Evolutionary conservation across 2,888 invertebrate species (phyloP).

Genomic region (Euphydryas editha): DNA sequence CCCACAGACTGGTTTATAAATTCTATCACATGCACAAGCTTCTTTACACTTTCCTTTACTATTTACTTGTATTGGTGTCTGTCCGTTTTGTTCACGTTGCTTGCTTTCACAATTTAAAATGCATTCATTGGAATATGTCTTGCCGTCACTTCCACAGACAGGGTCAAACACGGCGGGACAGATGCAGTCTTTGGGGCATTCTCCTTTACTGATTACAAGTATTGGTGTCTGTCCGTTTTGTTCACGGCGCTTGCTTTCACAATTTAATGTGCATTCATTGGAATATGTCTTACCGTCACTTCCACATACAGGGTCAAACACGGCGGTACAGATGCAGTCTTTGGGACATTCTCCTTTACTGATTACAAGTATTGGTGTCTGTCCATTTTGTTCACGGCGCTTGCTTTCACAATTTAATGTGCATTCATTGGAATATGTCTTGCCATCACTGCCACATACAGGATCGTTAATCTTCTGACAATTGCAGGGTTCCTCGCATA

Average conservation of each 20-base stretch:
- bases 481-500: constrained; percentile 37
- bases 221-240: constrained; percentile 30
- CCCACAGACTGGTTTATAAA: constrained; percentile 41
- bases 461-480: constrained; percentile 35
- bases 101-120: constrained; percentile 37
- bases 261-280: constrained; percentile 58
- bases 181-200: constrained; percentile 34
- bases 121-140: constrained; percentile 42
- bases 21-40: constrained; percentile 28
- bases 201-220: constrained; percentile 37
- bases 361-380: constrained; percentile 13
- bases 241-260: constrained; percentile 39
- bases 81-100: constrained; percentile 24
- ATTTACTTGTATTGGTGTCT: constrained; percentile 24
- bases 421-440: constrained; percentile 37
- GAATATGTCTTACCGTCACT: constrained; percentile 69
- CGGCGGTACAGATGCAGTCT: constrained; percentile 41
- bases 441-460: constrained; percentile 40
- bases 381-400: not conserved
- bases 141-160: constrained; percentile 43
- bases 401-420: constrained; percentile 41
- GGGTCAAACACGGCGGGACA: constrained; percentile 31
- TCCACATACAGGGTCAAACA: constrained; percentile 45
- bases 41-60: constrained; percentile 26
- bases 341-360: constrained; percentile 24